Evolutionary conservation across 2,113 vertebrate genomes (phyloP), one percentile per base, ranked within the genome.

Genomic region (Mixornis gularis): DNA sequence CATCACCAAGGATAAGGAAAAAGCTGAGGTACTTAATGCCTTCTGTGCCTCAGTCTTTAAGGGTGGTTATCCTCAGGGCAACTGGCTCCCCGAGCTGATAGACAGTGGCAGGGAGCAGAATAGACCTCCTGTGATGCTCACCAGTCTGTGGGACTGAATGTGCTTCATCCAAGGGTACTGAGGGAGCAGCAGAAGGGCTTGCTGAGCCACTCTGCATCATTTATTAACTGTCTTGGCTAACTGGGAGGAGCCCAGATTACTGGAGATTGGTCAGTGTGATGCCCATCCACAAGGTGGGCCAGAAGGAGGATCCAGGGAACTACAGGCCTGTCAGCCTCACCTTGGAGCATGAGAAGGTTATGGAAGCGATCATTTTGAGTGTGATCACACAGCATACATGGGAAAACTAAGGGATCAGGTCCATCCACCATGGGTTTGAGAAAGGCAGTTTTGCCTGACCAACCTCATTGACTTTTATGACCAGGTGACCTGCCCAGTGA

Each of bases 51-150:
- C 46, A 46, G 40, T 53, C 13, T 66, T 52, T 48, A 34, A 53
- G 14, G 24, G 30, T 34, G n/a, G 4, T 68, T 41, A 32, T 48
- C 17, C 48, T 89, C 40, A 62, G 34, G 53, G 34, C 29, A 68
- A 3, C 25, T 26, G 29, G 17, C 6, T 44, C 46, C 60, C 62
- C 59, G 40, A 74, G 40, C 29, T 53, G n/a, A 29, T 30, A 46
- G 53, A 14, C 38, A 34, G 9, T 14, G 40, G 15, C 20, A 34
- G 34, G 25, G 46, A 74, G 46, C 13, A 66, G 40, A 53, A 34
- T 0, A 60, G 9, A 26, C 7, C 11, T 52, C 13, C n/a, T 48
- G 46, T 1, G 8, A 48, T 6, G 7, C 20, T 74, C 51, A 12
- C n/a, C 34, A 16, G 17, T 16, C 40, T 26, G 2, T 41, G 53